phyloP scores from a whole-genome alignment of 2,797 vertebrate species.

The Coccyzus lansbergi region DNA sequence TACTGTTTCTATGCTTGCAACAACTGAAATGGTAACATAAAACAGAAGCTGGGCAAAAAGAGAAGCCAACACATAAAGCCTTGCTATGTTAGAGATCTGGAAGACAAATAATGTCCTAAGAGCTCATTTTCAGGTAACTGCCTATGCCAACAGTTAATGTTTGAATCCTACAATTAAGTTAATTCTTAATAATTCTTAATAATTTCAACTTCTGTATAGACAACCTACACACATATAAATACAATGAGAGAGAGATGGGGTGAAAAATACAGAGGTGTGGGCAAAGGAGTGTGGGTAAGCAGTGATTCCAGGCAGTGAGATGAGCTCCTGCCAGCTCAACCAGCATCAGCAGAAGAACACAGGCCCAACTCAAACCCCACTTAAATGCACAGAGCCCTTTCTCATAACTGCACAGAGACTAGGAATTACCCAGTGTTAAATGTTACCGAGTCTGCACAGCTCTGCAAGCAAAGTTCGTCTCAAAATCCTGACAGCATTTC shows the following conservation, averaged over 20 bases:
- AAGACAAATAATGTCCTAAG: background rate
- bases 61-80: background rate
- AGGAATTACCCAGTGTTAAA: rapidly evolving
- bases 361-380: background rate
- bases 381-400: background rate
- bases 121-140: background rate
- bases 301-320: background rate
- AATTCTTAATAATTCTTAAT: background rate
- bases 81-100: background rate
- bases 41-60: no score
- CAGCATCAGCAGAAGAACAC: background rate
- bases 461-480: background rate
- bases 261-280: background rate
- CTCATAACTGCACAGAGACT: background rate
- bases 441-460: background rate
- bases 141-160: background rate
- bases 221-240: background rate
- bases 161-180: background rate
- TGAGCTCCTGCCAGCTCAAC: background rate
- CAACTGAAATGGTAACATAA: no score
- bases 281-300: background rate
- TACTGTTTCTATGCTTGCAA: no score
- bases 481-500: background rate
- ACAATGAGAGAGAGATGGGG: background rate
- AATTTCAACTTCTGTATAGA: background rate